These are phyloP conservation scores for Eulacestoma nigropectus DNA, from an alignment of 2,113 vertebrate species.

Conservation along the genomic window DNA sequence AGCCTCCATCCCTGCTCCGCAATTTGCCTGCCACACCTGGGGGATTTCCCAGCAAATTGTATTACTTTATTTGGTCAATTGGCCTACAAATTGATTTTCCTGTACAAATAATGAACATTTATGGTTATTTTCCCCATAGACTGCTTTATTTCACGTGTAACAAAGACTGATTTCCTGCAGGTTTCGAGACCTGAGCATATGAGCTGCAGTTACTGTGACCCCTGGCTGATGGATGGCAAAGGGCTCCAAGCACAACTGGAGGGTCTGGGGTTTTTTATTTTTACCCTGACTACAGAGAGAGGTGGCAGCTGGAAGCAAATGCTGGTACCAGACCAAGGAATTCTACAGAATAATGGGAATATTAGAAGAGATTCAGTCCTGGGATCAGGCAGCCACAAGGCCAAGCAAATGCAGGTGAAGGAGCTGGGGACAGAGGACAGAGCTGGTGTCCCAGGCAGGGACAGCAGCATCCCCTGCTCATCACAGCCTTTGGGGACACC, in stretches of 20 bases:
- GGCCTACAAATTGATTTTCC: slow-evolving; percentile 76
- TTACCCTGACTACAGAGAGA: neutral
- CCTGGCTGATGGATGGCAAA: slow-evolving; percentile 17
- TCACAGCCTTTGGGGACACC: neutral
- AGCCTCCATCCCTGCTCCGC: neutral
- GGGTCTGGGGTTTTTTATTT: neutral
- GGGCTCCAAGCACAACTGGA: neutral
- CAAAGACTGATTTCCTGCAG: slow-evolving; percentile 65
- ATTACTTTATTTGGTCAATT: slow-evolving; percentile 77
- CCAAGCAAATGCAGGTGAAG: neutral
- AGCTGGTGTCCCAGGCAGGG: neutral
- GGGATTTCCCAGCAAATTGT: slow-evolving; percentile 73
- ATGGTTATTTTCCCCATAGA: slow-evolving; percentile 75
- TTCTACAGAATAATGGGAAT: neutral
- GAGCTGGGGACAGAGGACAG: too few species aligned
- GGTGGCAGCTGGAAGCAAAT: neutral
- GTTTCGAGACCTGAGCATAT: neutral
- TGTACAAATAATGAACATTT: slow-evolving; percentile 78
- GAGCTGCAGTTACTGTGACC: slow-evolving; percentile 10
- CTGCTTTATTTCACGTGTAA: slow-evolving; percentile 68
- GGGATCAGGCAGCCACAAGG: neutral
- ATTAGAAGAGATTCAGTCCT: neutral
- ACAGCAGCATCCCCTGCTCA: neutral
- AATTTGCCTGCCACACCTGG: slow-evolving; percentile 45
- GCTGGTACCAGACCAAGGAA: neutral